Base-by-base conservation (phyloP, 2,888 invertebrate genomes). In the Eledona agricola region DNA sequence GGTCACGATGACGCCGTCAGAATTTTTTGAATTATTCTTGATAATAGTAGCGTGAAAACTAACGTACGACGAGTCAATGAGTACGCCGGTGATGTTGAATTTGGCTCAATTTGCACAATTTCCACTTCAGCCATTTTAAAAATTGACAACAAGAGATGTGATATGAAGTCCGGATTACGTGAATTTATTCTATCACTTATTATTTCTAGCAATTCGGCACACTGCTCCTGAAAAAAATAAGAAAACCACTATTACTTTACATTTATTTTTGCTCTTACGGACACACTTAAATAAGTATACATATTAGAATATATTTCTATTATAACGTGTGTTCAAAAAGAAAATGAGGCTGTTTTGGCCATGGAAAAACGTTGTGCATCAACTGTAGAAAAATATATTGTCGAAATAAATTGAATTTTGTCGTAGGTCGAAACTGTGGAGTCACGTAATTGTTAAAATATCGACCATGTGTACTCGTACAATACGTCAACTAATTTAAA, bases 91-190 rank as follows among this genome's bases (percentile, higher is more conserved):
- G 66, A 66, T 16, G 72, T 69, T 26, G 83, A 83, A 71, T 82
- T 83, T 2, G 83, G 80, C 17, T 87, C 85, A 12, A 91, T 89
- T 77, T 90, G 86, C 60, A 90, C 86, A 38, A 92, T 88, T 77
- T 93, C 92, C 42, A 93, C 92, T 80, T 93, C 93, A 42, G 93
- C 93, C 81, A 93, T 90, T 80, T 93, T 93, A 80, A 93, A 90
- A 75, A 93, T 92, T 64, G 93, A 93, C 51, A 93, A 82, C 20
- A 93, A 82, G 54, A 91, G 85, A 75, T 93, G 92, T 35, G 92
- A 91, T 70, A 89, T 88, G 62, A 93, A 87, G 70, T 92, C 90
- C 60, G 89, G 87, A 74, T 91, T 87, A 68, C 89, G 88, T 32
- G 87, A 84, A 79, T 93, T 93, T 72, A 94, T 92, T 70, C 90